Evolutionary conservation across 2,888 invertebrate genomes (phyloP).

Genomic region (Troglohyphantes excavatus): DNA sequence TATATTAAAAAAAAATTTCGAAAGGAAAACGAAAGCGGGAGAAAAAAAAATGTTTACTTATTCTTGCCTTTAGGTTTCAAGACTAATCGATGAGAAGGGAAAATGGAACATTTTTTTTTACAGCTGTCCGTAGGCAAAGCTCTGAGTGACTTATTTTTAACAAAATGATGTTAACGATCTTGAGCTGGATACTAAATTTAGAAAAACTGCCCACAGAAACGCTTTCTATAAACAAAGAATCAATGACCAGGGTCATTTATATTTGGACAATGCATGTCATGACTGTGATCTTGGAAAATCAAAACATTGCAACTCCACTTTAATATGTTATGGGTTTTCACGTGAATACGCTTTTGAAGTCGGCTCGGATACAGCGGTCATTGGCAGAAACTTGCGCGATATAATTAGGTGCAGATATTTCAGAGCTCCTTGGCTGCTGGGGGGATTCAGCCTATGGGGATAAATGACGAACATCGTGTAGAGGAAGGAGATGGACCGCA

Average conservation of each 20-base stretch:
- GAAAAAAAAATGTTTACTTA: too few species aligned
- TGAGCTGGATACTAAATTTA: constrained; percentile 29
- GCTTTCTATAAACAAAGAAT: neutral
- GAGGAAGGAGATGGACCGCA: too few species aligned
- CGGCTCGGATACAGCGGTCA: too few species aligned
- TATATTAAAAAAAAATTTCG: neutral
- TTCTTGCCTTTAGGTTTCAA: neutral
- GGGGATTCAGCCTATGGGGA: too few species aligned
- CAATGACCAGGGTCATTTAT: neutral
- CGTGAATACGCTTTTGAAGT: too few species aligned
- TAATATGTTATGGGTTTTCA: too few species aligned
- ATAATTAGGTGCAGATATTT: too few species aligned
- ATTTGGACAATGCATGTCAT: neutral
- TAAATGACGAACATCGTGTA: too few species aligned
- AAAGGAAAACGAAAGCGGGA: constrained; percentile 1
- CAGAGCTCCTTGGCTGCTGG: too few species aligned
- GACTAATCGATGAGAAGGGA: neutral
- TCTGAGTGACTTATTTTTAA: constrained; percentile 7
- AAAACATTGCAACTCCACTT: too few species aligned
- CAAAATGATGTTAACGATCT: constrained; percentile 20
- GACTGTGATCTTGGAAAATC: neutral
- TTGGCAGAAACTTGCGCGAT: too few species aligned
- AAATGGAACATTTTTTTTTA: neutral
- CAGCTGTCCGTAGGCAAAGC: constrained; percentile 1
- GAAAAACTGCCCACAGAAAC: constrained; percentile 25